Evolutionary conservation across 2,888 invertebrate species (phyloP).

Genomic region (Leptopilina syphax): DNA sequence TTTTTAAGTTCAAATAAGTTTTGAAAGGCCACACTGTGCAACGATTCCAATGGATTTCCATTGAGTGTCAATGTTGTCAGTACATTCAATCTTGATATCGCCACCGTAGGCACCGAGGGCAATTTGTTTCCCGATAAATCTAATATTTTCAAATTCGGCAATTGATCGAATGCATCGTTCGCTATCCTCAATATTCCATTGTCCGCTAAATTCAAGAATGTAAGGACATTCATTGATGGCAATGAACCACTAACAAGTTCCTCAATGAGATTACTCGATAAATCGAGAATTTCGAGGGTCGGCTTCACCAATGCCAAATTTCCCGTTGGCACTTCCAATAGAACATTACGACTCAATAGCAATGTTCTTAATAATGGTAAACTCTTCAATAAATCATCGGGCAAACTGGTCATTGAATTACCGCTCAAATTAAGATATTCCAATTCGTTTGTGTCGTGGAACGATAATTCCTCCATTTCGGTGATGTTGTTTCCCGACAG

Average conservation of each 20-base stretch:
- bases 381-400: constrained; percentile 84
- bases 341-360: constrained; percentile 87
- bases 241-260: constrained; percentile 85
- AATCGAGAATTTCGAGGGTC: constrained; percentile 84
- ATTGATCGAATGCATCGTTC: constrained; percentile 85
- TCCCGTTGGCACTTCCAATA: constrained; percentile 86
- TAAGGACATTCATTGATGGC: constrained; percentile 84
- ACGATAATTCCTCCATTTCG: constrained; percentile 85
- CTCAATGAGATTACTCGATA: constrained; percentile 89
- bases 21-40: constrained; percentile 88
- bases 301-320: constrained; percentile 82
- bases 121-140: constrained; percentile 91
- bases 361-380: constrained; percentile 84
- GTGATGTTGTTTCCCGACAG: constrained; percentile 88
- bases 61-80: constrained; percentile 87
- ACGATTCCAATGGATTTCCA: constrained; percentile 85
- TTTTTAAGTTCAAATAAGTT: constrained; percentile 89
- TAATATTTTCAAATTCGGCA: constrained; percentile 85
- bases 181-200: constrained; percentile 87
- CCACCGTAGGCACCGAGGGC: constrained; percentile 85
- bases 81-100: constrained; percentile 87
- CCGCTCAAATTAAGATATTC: constrained; percentile 86
- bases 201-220: constrained; percentile 84
- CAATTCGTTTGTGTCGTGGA: constrained; percentile 86
- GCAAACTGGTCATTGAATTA: constrained; percentile 86